phyloP scores from a whole-genome alignment of 2,113 vertebrate genomes.

The Zosterops japonicus region DNA sequence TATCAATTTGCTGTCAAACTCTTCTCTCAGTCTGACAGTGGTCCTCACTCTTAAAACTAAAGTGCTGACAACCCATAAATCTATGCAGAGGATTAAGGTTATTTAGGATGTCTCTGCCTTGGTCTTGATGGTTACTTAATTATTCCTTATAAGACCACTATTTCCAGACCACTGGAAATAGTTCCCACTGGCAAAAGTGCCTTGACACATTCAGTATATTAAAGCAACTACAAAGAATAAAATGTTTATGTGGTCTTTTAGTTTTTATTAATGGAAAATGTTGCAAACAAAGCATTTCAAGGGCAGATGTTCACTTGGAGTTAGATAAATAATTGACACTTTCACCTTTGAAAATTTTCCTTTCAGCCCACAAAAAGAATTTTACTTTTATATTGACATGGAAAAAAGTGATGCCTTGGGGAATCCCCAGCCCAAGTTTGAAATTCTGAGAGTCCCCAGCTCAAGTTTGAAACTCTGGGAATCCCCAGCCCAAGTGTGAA shows the following conservation, averaged over 20 bases:
- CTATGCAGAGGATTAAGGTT: not conserved
- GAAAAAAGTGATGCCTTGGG: not conserved
- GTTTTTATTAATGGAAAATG: not conserved
- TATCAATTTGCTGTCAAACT: not conserved
- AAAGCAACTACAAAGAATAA: not conserved
- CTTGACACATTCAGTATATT: not conserved
- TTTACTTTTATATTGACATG: not conserved
- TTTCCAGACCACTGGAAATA: not conserved
- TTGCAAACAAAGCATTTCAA: not conserved
- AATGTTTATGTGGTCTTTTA: not conserved
- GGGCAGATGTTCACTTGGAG: not conserved
- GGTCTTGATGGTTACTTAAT: not conserved
- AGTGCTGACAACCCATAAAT: not conserved
- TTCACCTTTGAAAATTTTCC: not conserved
- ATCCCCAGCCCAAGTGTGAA: not conserved
- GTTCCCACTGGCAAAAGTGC: not conserved
- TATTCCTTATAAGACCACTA: not conserved
- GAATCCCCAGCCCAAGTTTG: not conserved
- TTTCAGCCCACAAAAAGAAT: not conserved
- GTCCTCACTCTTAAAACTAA: not conserved
- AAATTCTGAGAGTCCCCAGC: not conserved
- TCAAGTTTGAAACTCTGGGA: not conserved
- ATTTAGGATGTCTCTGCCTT: not conserved
- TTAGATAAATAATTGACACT: not conserved
- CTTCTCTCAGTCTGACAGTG: not conserved